These are phyloP conservation scores for Sminthopsis crassicaudata DNA, from an alignment of 2,113 vertebrate species.

Conservation along the genomic window DNA sequence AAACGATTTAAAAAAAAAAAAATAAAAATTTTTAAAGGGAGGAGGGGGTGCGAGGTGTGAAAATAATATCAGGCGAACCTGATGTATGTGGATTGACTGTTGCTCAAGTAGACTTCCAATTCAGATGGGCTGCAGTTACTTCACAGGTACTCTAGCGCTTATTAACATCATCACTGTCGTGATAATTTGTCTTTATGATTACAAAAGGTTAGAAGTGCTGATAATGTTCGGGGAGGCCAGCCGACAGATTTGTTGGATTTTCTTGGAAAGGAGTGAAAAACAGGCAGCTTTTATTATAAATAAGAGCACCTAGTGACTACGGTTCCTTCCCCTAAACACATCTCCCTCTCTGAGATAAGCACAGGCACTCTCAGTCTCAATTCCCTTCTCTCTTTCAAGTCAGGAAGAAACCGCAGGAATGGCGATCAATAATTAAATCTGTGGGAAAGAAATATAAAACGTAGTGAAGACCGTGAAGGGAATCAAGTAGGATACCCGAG, in stretches of 20 bases:
- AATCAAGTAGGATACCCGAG: neutral
- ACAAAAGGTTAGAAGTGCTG: neutral
- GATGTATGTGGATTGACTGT: neutral
- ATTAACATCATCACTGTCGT: neutral
- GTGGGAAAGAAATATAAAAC: neutral
- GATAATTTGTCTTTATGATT: neutral
- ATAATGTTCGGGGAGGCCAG: neutral
- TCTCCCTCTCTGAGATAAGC: neutral
- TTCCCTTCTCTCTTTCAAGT: neutral
- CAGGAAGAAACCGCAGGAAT: conserved; percentile 4
- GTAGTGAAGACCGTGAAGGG: neutral
- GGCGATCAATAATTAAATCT: conserved; percentile 15
- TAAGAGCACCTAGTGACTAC: neutral
- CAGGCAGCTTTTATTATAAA: neutral
- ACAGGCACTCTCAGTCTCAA: neutral
- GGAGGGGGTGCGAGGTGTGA: neutral
- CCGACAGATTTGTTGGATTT: neutral
- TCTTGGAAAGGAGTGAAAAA: neutral
- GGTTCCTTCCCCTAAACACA: conserved; percentile 24
- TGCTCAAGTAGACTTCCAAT: neutral
- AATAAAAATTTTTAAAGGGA: no score
- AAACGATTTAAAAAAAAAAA: neutral
- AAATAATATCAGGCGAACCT: neutral
- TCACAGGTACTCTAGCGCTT: neutral
- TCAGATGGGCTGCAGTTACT: neutral